phyloP scores from a whole-genome alignment of 2,888 invertebrate species.

The Kryphioiulus occultus region DNA sequence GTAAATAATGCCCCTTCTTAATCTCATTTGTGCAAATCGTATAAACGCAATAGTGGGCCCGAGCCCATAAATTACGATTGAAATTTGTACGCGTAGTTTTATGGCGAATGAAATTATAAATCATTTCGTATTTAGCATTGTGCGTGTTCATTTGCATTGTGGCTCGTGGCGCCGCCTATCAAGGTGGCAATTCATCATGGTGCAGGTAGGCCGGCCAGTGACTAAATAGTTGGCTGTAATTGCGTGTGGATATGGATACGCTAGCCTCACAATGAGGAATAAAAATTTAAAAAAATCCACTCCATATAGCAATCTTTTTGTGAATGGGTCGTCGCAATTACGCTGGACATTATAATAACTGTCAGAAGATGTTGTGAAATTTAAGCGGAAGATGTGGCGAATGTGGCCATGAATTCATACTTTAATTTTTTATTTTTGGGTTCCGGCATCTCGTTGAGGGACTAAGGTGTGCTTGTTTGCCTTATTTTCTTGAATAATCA shows the following conservation, averaged over 20 bases:
- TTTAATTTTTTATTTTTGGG: background rate
- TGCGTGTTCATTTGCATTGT: background rate
- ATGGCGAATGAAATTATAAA: conserved; percentile 14
- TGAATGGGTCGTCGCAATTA: background rate
- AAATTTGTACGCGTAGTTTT: background rate
- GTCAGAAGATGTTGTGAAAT: background rate
- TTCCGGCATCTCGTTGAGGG: background rate
- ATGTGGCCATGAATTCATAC: background rate
- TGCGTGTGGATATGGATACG: conserved; percentile 38
- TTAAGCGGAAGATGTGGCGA: background rate
- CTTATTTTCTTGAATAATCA: background rate
- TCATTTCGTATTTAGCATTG: conserved; percentile 21
- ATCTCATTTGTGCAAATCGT: conserved; percentile 9
- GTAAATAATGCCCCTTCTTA: background rate
- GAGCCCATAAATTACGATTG: background rate
- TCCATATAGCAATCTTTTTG: background rate
- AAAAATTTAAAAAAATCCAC: background rate
- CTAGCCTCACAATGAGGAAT: background rate
- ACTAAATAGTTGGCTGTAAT: background rate
- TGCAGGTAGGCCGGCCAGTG: background rate
- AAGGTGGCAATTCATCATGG: conserved; percentile 14
- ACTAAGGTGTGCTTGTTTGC: background rate
- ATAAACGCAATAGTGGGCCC: background rate
- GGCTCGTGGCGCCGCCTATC: conserved; percentile 30
- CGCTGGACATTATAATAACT: background rate